These are phyloP conservation scores for Coronaproctus castanopsis DNA, from an alignment of 2,888 invertebrate genomes.

Conservation along the genomic window DNA sequence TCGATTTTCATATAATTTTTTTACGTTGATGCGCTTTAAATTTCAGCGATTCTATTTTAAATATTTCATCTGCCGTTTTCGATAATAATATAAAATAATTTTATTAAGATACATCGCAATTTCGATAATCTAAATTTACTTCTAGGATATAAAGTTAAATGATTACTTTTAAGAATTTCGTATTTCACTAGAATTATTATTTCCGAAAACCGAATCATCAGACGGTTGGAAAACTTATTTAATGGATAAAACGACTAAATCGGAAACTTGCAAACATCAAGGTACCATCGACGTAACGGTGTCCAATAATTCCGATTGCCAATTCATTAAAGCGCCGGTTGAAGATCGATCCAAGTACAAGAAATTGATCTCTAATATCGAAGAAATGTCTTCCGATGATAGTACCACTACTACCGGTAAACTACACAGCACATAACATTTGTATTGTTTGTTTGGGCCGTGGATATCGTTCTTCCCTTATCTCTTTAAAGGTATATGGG, in stretches of 20 bases:
- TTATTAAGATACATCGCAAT: too few relatives aligned
- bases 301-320: slow-evolving; percentile 25
- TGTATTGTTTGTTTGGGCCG: neutral
- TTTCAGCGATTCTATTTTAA: too few relatives aligned
- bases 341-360: slow-evolving; percentile 59
- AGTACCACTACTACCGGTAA: slow-evolving; percentile 25
- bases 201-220: too few relatives aligned
- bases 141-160: too few relatives aligned
- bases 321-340: slow-evolving; percentile 38
- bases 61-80: too few relatives aligned
- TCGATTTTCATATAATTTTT: too few relatives aligned
- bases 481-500: too few relatives aligned
- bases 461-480: neutral
- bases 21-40: too few relatives aligned
- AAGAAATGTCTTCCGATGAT: slow-evolving; percentile 36
- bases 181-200: too few relatives aligned
- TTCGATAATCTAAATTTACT: too few relatives aligned
- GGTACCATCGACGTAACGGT: neutral
- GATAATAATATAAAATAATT: too few relatives aligned
- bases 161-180: too few relatives aligned
- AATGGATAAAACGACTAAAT: slow-evolving; percentile 15
- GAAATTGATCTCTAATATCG: slow-evolving; percentile 40
- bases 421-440: neutral
- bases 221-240: slow-evolving; percentile 17
- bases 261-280: slow-evolving; percentile 1